phyloP scores from a whole-genome alignment of 1,140 invertebrate genomes.

The Plutomurus gul region DNA sequence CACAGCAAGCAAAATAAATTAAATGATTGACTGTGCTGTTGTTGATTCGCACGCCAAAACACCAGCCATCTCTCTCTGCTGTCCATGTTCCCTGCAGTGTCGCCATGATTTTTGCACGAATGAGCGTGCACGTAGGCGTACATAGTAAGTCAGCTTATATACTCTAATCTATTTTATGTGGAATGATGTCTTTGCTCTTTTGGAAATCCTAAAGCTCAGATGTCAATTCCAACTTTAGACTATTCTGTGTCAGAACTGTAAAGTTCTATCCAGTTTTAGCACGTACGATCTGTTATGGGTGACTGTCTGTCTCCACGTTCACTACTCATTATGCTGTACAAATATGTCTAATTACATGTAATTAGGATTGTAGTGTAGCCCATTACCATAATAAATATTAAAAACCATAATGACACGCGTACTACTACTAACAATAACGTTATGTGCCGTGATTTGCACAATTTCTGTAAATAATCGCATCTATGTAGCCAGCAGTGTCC shows the following conservation, averaged over 20 bases:
- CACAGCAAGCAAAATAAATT: too few relatives aligned
- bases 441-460: not conserved
- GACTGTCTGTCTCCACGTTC: not conserved
- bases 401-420: slow-evolving; percentile 13
- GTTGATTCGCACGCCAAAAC: too few relatives aligned
- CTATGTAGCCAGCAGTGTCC: not conserved
- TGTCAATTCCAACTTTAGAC: not conserved
- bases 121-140: too few relatives aligned
- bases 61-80: too few relatives aligned
- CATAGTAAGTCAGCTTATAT: not conserved
- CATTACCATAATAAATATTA: slow-evolving; percentile 28
- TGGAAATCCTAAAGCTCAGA: not conserved
- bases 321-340: not conserved
- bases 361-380: not conserved
- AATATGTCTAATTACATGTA: not conserved
- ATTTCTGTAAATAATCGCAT: slow-evolving; percentile 4
- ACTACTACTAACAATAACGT: too few relatives aligned
- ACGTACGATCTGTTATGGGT: not conserved
- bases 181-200: not conserved
- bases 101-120: too few relatives aligned
- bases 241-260: not conserved
- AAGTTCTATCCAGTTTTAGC: not conserved
- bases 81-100: too few relatives aligned
- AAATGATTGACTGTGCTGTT: too few relatives aligned
- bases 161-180: too few relatives aligned